These are phyloP conservation scores for Poicephalus meyeri DNA, from an alignment of 2,113 vertebrate genomes.

Conservation along the genomic window DNA sequence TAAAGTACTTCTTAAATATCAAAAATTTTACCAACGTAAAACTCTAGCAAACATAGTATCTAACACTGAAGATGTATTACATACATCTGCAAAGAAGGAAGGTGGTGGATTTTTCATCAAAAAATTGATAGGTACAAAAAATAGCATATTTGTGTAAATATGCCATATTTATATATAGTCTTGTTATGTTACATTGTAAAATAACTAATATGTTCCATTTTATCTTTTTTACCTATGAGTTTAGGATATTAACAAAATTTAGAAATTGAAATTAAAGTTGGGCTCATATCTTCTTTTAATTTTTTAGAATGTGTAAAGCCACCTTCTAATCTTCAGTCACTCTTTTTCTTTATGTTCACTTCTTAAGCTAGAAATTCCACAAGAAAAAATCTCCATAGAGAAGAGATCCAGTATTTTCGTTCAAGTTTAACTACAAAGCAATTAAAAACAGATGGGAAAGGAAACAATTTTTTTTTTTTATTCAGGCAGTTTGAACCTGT, in stretches of 20 bases:
- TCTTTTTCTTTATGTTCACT: background rate
- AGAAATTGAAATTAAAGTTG: background rate
- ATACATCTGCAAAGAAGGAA: background rate
- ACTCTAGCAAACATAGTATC: background rate
- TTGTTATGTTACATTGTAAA: background rate
- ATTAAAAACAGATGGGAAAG: background rate
- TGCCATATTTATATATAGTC: background rate
- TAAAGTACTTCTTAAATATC: background rate
- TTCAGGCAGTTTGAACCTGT: background rate
- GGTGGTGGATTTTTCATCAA: background rate
- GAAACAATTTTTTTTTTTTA: background rate
- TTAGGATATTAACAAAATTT: background rate
- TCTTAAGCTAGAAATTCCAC: background rate
- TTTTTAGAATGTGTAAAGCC: background rate
- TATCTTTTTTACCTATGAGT: background rate
- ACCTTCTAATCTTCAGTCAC: background rate
- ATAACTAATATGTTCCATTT: background rate
- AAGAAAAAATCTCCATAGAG: accelerated
- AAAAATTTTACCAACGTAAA: background rate
- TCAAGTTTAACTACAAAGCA: background rate
- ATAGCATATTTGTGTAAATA: background rate
- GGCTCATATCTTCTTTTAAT: background rate
- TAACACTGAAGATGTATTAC: background rate
- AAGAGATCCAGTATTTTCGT: background rate
- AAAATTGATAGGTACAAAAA: background rate